Conservation (phyloP, 2,888 invertebrate species). For the Nezara viridula region DNA sequence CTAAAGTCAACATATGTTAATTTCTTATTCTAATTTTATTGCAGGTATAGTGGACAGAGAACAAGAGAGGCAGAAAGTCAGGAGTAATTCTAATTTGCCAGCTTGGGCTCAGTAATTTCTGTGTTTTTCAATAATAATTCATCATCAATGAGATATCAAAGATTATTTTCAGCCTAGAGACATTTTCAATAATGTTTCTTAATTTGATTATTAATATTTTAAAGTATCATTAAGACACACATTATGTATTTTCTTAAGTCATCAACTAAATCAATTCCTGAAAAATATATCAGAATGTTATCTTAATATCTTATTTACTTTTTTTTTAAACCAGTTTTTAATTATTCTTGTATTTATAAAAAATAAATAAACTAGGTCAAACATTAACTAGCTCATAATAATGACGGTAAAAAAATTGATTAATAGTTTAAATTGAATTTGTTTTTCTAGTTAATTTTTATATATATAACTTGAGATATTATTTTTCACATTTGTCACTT, state of each 20-base stretch:
- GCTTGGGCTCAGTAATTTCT: conserved; percentile 59
- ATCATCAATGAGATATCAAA: neutral
- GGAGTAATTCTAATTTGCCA: conserved; percentile 55
- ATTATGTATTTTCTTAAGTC: too few species aligned
- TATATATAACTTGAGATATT: too few species aligned
- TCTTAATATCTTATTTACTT: too few species aligned
- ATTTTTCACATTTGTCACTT: too few species aligned
- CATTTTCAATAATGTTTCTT: neutral
- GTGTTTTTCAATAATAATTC: neutral
- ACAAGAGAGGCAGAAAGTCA: neutral
- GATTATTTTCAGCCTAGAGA: neutral
- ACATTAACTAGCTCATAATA: neutral
- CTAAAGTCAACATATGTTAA: neutral
- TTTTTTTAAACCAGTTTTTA: too few species aligned
- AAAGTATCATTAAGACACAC: neutral
- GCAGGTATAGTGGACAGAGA: conserved; percentile 24
- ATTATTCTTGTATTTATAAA: too few species aligned
- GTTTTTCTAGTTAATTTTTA: neutral
- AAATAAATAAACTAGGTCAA: too few species aligned
- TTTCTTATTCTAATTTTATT: neutral
- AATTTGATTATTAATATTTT: neutral
- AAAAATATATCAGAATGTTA: too few species aligned
- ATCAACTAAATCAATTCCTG: too few species aligned
- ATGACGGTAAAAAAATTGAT: neutral
- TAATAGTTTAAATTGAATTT: neutral